These are phyloP conservation scores for Drosophila kanapiae DNA, from an alignment of 1,140 invertebrate genomes.

Conservation along the genomic window DNA sequence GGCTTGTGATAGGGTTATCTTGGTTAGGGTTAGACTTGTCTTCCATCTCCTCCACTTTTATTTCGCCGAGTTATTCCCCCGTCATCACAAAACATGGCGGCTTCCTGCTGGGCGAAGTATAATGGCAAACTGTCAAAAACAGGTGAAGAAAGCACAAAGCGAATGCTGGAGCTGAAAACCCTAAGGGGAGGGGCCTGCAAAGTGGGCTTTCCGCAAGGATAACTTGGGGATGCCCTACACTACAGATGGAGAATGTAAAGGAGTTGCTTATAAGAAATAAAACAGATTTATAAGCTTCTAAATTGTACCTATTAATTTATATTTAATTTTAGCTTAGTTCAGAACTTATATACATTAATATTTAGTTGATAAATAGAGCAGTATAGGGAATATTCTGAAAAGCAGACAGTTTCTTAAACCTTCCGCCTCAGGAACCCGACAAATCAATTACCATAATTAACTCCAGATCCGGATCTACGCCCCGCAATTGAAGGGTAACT, in stretches of 20 bases:
- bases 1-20: neutral
- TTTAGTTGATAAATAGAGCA: neutral
- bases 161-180: slow-evolving; percentile 1
- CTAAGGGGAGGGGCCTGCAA: neutral
- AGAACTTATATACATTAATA: no score
- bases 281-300: neutral
- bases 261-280: neutral
- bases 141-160: slow-evolving; percentile 62
- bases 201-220: neutral
- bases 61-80: neutral
- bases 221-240: slow-evolving; percentile 19
- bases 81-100: slow-evolving; percentile 65
- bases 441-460: slow-evolving; percentile 40
- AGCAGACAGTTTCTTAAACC: neutral
- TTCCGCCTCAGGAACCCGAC: neutral
- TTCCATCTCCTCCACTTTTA: neutral
- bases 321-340: no score
- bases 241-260: neutral
- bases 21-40: neutral
- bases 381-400: no score
- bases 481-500: neutral
- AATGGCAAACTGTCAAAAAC: slow-evolving; percentile 79
- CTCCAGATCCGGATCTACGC: neutral
- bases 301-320: neutral
- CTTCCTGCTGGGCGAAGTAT: slow-evolving; percentile 69